Evolutionary conservation across 2,797 vertebrate genomes (phyloP).

Genomic region (Hyperoplus lanceolatus): DNA sequence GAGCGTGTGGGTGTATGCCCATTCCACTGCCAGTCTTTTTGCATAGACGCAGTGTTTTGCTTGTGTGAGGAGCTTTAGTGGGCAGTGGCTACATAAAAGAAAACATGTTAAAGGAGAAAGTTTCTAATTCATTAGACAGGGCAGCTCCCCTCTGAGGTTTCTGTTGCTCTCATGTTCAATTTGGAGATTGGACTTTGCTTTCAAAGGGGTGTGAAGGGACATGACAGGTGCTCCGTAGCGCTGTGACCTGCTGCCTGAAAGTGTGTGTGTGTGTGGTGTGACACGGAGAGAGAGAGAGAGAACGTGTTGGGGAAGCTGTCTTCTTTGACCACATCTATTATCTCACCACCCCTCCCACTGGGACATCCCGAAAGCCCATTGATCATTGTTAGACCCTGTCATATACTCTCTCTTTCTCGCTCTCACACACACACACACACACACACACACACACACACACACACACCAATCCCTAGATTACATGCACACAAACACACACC

Average conservation of each 20-base stretch:
- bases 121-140: constrained; percentile 85
- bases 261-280: constrained; percentile 34
- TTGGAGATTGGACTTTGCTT: constrained; percentile 84
- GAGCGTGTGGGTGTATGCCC: constrained; percentile 15
- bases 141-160: constrained; percentile 71
- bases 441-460: constrained; percentile 52
- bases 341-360: constrained; percentile 81
- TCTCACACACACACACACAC: constrained; percentile 29
- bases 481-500: constrained; percentile 71
- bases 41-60: background rate
- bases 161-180: constrained; percentile 83
- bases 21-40: constrained; percentile 23
- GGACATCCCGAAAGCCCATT: constrained; percentile 82
- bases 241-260: constrained; percentile 62
- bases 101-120: constrained; percentile 80
- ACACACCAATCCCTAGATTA: constrained; percentile 78
- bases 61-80: constrained; percentile 22
- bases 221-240: constrained; percentile 70
- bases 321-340: constrained; percentile 86
- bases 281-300: background rate
- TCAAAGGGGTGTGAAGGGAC: constrained; percentile 74
- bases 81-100: constrained; percentile 56
- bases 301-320: constrained; percentile 64
- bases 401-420: constrained; percentile 42
- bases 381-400: constrained; percentile 84